These are phyloP conservation scores for Laothoe populi DNA, from an alignment of 2,888 invertebrate species.

Conservation along the genomic window DNA sequence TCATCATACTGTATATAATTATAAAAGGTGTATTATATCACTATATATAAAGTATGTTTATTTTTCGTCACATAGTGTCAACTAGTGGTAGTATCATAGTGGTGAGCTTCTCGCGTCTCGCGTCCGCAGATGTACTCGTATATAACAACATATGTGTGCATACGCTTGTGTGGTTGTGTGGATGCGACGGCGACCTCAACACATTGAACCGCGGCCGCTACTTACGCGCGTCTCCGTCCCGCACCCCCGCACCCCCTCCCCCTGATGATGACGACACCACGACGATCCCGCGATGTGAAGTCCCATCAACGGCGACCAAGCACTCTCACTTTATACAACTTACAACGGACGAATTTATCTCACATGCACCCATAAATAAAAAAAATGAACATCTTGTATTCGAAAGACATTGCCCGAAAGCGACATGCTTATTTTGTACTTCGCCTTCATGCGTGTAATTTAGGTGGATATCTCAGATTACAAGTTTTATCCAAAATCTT, in stretches of 20 bases:
- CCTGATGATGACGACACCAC: not conserved
- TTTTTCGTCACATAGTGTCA: no score
- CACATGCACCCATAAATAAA: no score
- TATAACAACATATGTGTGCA: conserved; percentile 11
- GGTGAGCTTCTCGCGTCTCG: not conserved
- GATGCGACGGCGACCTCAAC: not conserved
- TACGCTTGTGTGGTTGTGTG: conserved; percentile 17
- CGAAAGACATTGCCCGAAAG: no score
- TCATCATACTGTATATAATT: no score
- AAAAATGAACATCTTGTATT: no score
- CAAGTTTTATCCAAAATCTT: no score
- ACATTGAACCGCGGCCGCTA: not conserved
- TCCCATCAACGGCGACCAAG: not conserved
- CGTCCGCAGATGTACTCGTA: not conserved
- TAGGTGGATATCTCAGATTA: no score
- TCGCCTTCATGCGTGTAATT: no score
- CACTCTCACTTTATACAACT: not conserved
- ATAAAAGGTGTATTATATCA: no score
- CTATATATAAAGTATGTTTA: no score
- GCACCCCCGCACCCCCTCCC: not conserved
- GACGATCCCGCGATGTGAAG: not conserved
- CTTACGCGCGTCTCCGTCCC: conserved; percentile 12
- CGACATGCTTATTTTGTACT: no score
- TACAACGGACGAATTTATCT: no score
- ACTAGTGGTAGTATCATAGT: not conserved